Evolutionary conservation across 2,113 vertebrate genomes (phyloP).

Genomic region (Piprites chloris): DNA sequence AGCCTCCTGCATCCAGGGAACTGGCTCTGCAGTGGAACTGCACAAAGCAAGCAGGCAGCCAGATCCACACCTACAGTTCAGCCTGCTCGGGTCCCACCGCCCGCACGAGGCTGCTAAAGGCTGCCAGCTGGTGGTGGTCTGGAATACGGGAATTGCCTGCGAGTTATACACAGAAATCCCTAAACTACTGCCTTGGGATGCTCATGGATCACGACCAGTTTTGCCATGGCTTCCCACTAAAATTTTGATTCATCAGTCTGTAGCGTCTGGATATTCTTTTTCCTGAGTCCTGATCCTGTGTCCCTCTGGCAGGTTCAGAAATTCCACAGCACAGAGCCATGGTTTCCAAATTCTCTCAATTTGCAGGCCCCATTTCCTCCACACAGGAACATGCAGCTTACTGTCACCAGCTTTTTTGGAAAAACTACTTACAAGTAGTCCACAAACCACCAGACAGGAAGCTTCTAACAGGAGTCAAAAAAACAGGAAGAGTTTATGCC

Average conservation of each 20-base stretch:
- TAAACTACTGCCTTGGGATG: background rate
- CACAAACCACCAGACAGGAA: background rate
- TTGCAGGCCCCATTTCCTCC: background rate
- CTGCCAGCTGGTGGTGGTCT: constrained; percentile 43
- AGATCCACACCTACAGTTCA: rapidly evolving
- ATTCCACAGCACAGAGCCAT: background rate
- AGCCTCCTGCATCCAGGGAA: background rate
- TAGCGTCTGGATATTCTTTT: background rate
- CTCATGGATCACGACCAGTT: rapidly evolving
- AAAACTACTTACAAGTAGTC: background rate
- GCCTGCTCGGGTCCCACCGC: background rate
- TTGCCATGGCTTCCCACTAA: background rate
- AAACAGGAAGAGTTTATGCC: background rate
- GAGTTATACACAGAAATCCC: background rate
- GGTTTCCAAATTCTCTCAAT: background rate
- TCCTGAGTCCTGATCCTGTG: background rate
- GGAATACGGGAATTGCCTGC: rapidly evolving
- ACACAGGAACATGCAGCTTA: background rate
- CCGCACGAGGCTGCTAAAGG: background rate
- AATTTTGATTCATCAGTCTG: rapidly evolving
- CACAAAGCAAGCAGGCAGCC: background rate
- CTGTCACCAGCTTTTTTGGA: background rate
- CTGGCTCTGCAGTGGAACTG: background rate
- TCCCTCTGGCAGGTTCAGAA: background rate
- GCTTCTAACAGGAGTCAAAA: background rate